These are phyloP conservation scores for Galleria mellonella DNA, from an alignment of 1,140 invertebrate genomes.

Conservation along the genomic window DNA sequence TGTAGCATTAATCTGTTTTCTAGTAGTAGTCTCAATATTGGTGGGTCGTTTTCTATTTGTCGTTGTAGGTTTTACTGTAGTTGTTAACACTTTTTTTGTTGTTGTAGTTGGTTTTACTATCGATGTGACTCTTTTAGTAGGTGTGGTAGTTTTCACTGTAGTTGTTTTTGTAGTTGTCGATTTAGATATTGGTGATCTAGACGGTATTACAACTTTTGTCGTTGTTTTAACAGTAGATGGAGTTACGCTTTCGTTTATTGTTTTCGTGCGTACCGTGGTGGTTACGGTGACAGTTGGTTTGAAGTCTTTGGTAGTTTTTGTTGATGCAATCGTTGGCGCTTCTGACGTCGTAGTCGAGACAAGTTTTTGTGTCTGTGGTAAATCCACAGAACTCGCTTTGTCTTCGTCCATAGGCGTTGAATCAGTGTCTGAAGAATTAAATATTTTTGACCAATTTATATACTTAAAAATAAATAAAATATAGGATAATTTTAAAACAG, in stretches of 20 bases:
- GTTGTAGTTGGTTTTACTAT: slow-evolving; percentile 1
- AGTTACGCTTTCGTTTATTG: too few species aligned
- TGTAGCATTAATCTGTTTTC: not conserved
- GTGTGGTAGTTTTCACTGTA: slow-evolving; percentile 12
- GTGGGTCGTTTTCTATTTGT: not conserved
- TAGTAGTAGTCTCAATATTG: not conserved
- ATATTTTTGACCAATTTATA: too few species aligned
- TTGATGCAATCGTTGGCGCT: slow-evolving; percentile 4
- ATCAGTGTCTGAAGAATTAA: too few species aligned
- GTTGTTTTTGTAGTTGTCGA: slow-evolving; percentile 8
- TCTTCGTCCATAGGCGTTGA: slow-evolving; percentile 2
- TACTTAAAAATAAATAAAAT: too few species aligned
- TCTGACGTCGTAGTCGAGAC: slow-evolving; percentile 17
- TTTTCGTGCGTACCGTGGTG: slow-evolving; percentile 12
- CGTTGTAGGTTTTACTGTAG: slow-evolving; percentile 1
- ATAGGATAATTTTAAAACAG: too few species aligned
- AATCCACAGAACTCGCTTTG: slow-evolving; percentile 10
- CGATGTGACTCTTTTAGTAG: slow-evolving; percentile 4
- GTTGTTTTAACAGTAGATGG: slow-evolving; percentile 2
- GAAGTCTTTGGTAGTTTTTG: slow-evolving; percentile 12
- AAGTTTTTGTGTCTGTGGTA: slow-evolving; percentile 42
- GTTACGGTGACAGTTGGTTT: slow-evolving; percentile 4
- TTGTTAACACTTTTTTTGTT: not conserved
- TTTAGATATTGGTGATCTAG: not conserved
- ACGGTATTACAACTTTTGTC: slow-evolving; percentile 3